Conservation (phyloP, 2,888 invertebrate genomes). For the Oscheius sp. region DNA sequence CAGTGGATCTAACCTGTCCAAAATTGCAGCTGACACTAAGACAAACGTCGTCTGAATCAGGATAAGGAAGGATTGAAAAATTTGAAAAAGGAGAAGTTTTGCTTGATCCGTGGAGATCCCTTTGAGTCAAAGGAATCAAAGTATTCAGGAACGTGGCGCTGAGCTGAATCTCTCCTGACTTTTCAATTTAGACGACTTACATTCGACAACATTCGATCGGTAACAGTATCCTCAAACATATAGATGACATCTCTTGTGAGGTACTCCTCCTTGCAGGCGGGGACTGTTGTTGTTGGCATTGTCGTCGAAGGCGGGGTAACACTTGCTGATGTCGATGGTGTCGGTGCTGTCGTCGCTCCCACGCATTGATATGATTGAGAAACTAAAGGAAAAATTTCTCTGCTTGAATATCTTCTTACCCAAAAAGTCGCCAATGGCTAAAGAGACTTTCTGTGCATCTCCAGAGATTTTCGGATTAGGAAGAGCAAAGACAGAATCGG, state of each 20-base stretch:
- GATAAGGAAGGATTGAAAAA: background rate
- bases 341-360: background rate
- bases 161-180: background rate
- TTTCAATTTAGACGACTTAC: background rate
- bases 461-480: background rate
- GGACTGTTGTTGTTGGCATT: background rate
- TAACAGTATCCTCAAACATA: slow-evolving; percentile 2
- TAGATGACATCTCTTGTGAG: background rate
- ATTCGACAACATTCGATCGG: background rate
- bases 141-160: background rate
- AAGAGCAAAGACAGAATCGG: slow-evolving; percentile 5
- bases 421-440: background rate
- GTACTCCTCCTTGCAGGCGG: background rate
- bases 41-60: background rate
- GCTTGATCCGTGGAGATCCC: background rate
- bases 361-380: slow-evolving; percentile 5
- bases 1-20: background rate
- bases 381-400: slow-evolving; percentile 4
- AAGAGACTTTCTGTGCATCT: background rate
- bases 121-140: background rate
- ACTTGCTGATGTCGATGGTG: background rate
- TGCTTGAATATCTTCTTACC: background rate
- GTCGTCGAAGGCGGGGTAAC: background rate
- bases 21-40: background rate
- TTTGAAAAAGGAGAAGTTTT: background rate